Evolutionary conservation across 37 sponge, comb jelly and placozoan genomes (phyloP), one percentile per base, ranked within the genome.

Genomic region (Lycopodina hypogea): DNA sequence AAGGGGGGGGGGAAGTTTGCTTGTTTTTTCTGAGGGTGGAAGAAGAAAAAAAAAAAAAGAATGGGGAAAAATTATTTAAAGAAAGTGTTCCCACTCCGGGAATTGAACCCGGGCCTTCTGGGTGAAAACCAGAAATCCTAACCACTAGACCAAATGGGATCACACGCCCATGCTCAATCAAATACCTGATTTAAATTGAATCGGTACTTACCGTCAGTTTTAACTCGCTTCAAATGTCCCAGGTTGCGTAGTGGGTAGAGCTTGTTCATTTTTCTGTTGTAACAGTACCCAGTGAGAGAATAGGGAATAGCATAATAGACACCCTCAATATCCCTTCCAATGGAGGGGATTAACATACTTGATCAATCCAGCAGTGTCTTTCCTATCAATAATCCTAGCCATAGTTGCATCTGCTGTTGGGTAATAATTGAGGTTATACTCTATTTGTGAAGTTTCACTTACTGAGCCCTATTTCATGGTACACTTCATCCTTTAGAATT

Each of bases 91-190:
- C 81, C 87, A 86, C 82, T 71, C 89, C 89, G 89, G 89, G 89
- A 89, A 80, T 89, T 76, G 89, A 89, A 89, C 89, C 89, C 89
- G 89, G 89, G 89, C 89, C 89, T 80, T 80, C 89, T 89, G 89
- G 89, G 89, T 89, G 89, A 89, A 89, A 89, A 59, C 89, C 89
- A 89, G 89, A 80, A 89, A 89, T 89, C 89, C 89, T 89, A 89
- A 89, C 89, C 89, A 80, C 89, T 89, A 89, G 89, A 89, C 89
- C 89, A 89, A 71, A 89, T 89, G 89, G 89, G 89, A 89, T 1
- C 11, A 42, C 69, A 9, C 39, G 62, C 22, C 14, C 3, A 33
- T 15, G 19, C 77, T 22, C 21, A 9, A 0, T 9, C 35, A 32
- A 23, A 9, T 63, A 38, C 23, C 23, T 56, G 3, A 57, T n/a